Conservation (phyloP, 2,888 invertebrate species). For the Opisthograptis luteolata region DNA sequence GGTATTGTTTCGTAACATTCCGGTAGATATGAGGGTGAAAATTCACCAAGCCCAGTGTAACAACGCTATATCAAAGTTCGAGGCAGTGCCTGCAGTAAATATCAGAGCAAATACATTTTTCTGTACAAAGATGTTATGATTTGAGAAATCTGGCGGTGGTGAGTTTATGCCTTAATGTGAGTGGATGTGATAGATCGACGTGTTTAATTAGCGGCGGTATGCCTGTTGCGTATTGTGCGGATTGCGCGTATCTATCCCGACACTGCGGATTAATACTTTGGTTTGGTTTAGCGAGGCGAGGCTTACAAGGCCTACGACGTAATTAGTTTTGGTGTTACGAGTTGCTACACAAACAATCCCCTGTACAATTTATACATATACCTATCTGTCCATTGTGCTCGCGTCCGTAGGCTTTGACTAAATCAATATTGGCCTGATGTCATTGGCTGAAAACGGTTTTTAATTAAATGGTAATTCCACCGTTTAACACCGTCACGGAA, state of each 20-base stretch:
- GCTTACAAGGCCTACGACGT: conserved; percentile 55
- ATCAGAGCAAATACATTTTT: neutral
- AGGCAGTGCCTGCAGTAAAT: neutral
- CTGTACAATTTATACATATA: conserved; percentile 26
- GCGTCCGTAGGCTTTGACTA: conserved; percentile 12
- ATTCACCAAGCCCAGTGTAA: neutral
- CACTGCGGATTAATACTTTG: conserved; percentile 49
- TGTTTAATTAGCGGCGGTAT: conserved; percentile 38
- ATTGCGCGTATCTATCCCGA: conserved; percentile 38
- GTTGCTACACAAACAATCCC: conserved; percentile 44
- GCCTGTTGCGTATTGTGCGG: conserved; percentile 39
- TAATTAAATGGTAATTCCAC: conserved; percentile 12
- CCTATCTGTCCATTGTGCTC: conserved; percentile 9
- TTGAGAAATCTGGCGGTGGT: neutral
- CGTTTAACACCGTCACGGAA: conserved; percentile 9
- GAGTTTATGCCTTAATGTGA: conserved; percentile 21
- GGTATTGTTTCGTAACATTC: conserved; percentile 6
- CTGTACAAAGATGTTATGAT: neutral
- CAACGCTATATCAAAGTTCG: neutral
- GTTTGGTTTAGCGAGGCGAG: conserved; percentile 50
- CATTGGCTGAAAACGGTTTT: conserved; percentile 13
- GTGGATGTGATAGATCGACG: conserved; percentile 34
- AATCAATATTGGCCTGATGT: conserved; percentile 20
- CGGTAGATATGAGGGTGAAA: neutral
- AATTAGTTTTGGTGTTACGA: conserved; percentile 56